Evolutionary conservation across 1,140 invertebrate species (phyloP), one percentile per base, ranked within the genome.

Genomic region (Lithobius niger): DNA sequence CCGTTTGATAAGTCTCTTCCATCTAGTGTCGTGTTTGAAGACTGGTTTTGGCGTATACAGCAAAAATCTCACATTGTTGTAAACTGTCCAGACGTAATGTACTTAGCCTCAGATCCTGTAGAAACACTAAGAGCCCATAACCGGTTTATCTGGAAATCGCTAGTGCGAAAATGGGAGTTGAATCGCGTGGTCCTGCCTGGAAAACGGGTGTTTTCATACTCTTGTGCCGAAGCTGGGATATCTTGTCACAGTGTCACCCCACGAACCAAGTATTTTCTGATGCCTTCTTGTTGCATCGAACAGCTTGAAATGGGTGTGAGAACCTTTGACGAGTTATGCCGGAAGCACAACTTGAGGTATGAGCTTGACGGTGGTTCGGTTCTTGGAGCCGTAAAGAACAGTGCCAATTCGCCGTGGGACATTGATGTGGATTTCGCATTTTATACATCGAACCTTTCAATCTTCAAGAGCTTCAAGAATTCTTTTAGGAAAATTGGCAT

Each of bases 361-460:
- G 65, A 68, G 50, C 53, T 69, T 1, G 59, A 63, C 19, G 59
- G 62, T 26, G 62, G 62, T 2, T 62, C 66, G 6, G 48, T 63
- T 1, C 55, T 68, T 2, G 66, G 64, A 15, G 65, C 64, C 2
- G 65, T 69, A 4, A 68, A 67, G 56, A 57, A 66, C 4, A 43
- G 47, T 24, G 61, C 59, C 43, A 52, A 60, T 18, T 48, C 66
- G 22, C 66, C 67, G 22, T 68, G 66, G 65, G 65, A 65, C 47
- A 43, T 56, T 16, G 66, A 68, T 54, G 64, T 52, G 6, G 65
- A 68, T 49, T 19, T 66, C 0, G 55, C 55, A 15, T 62, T 60
- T 57, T 43, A 57, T 1, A 49, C 57, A 6, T 25, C 42, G 24
- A 61, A 62, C 44, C 57, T 55, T 51, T 48, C 57, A 49, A 48